Evolutionary conservation across 2,113 vertebrate species (phyloP).

Genomic region (Meriones unguiculatus): DNA sequence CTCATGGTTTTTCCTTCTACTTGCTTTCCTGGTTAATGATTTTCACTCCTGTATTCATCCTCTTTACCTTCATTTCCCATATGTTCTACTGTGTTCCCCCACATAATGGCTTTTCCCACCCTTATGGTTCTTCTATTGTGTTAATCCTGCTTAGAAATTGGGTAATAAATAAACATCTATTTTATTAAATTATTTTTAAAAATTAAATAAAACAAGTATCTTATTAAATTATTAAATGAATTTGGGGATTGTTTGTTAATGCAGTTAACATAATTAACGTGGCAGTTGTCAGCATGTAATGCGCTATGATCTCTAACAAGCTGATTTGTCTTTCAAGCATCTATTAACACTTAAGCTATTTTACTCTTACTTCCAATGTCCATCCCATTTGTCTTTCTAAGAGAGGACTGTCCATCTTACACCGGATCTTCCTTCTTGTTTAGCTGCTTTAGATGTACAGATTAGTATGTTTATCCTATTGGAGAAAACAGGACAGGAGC

Average conservation of each 20-base stretch:
- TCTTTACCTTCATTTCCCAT: neutral
- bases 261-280: neutral
- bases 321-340: neutral
- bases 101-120: neutral
- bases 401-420: too few relatives aligned
- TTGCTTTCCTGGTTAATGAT: neutral
- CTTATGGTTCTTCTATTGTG: neutral
- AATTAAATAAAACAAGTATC: neutral
- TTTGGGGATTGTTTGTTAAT: neutral
- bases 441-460: too few relatives aligned
- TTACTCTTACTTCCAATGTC: neutral
- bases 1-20: neutral
- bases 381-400: too few relatives aligned
- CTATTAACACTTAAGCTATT: neutral
- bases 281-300: neutral
- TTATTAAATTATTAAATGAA: neutral
- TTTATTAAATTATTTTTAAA: neutral
- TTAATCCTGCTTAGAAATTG: neutral
- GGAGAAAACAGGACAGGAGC: too few relatives aligned
- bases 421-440: too few relatives aligned
- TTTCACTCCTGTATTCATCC: neutral
- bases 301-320: neutral
- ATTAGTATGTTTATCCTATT: too few relatives aligned
- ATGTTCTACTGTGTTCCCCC: neutral
- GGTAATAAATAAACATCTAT: neutral